Base-by-base conservation (phyloP, 2,113 vertebrate species). In the Oplegnathus fasciatus region DNA sequence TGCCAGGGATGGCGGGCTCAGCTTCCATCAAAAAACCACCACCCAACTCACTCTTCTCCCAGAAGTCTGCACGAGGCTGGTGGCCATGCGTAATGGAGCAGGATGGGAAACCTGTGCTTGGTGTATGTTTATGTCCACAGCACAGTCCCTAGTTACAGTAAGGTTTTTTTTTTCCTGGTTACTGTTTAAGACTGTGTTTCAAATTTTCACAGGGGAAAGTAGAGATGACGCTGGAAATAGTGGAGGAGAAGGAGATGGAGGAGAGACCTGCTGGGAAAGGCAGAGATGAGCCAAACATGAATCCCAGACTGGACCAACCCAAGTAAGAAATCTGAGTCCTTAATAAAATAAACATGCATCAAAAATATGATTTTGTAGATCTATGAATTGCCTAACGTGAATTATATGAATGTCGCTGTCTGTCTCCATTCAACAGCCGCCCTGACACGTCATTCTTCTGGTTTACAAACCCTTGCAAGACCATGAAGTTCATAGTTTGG, bases 391-490 rank as follows among this genome's bases (percentile, higher is more conserved):
- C 57, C 67, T 73, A 48, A 24, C 0, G 4, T 58, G 1, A 37
- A 28, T 61, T 0, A 65, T 78, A 11, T 57, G 2, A 75, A 77
- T 17, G 32, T 48, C 60, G 1, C 26, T 62, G 3, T 71, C 20
- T 82, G n/a, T 87, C 40, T 79, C 28, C 15, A 46, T 70, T 83
- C 14, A 70, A 82, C 94, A 99, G 98, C 72, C 98, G 98, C 32
- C 98, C 98, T 20, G 98, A 99, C 83, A 99, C 97, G 0, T 99
- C 98, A 4, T 99, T 99, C 96, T 97, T 99, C 85, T 99, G 98
- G 98, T 99, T 99, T 91, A 97, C 96, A 89, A 99, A 96, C 94
- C 98, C 98, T 1, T 99, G 97, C 93, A 99, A 99, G 93, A 99
- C 98, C 81, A 95, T 99, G 96, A 98, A 93, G 80, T 99, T 98